phyloP scores from a whole-genome alignment of 2,888 invertebrate genomes.

The Limnephilus lunatus region DNA sequence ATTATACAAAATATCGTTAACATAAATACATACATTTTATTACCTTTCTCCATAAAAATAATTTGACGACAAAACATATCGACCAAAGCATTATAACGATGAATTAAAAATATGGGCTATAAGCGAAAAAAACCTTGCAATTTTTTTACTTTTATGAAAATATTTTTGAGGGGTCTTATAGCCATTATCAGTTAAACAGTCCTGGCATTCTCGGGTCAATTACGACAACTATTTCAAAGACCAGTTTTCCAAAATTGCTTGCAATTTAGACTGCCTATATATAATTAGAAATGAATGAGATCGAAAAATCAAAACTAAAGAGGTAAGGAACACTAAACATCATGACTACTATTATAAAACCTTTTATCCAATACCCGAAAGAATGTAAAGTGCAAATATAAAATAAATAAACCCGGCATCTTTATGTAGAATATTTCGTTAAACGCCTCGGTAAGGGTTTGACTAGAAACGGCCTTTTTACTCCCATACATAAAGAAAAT shows the following conservation, averaged over 20 bases:
- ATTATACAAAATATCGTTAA: background rate
- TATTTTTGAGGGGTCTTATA: background rate
- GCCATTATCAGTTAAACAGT: background rate
- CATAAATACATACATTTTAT: no score
- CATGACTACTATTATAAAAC: background rate
- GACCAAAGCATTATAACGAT: background rate
- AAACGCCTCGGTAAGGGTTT: slow-evolving; percentile 24
- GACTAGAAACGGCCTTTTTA: slow-evolving; percentile 9
- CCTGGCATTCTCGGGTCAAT: background rate
- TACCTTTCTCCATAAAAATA: background rate
- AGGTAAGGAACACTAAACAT: background rate
- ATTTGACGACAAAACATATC: background rate
- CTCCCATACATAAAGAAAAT: slow-evolving; percentile 21
- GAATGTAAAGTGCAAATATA: slow-evolving; percentile 12
- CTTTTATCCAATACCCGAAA: background rate
- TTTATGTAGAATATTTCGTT: slow-evolving; percentile 18
- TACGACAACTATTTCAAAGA: background rate
- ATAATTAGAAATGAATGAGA: background rate
- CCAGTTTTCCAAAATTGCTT: background rate
- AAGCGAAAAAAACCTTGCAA: background rate
- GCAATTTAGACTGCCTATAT: background rate
- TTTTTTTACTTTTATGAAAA: background rate
- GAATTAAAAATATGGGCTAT: background rate
- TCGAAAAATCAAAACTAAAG: background rate
- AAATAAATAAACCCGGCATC: slow-evolving; percentile 26